phyloP scores from a whole-genome alignment of 2,797 vertebrate genomes.

The Scarus forsteni region DNA sequence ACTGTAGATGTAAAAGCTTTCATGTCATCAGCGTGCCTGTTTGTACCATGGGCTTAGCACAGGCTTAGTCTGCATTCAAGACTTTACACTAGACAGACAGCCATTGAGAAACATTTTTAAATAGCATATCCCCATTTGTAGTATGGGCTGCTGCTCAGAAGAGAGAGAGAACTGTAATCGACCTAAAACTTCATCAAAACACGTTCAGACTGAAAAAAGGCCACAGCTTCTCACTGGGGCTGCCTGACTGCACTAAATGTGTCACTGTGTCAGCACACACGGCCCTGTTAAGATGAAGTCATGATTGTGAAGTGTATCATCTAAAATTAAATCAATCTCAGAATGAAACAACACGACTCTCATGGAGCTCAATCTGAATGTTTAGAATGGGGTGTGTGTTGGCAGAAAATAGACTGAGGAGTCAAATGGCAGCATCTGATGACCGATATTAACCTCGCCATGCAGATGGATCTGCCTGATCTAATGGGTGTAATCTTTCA shows the following conservation, averaged over 20 bases:
- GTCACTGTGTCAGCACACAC: constrained; percentile 5
- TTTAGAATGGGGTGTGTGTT: not conserved
- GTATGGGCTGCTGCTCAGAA: no score
- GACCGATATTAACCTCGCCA: no score
- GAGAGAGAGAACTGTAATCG: not conserved
- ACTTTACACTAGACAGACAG: not conserved
- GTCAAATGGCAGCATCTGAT: no score
- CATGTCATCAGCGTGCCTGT: constrained; percentile 8
- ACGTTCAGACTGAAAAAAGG: not conserved
- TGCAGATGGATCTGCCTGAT: no score
- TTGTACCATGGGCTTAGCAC: constrained; percentile 3
- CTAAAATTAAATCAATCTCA: no score
- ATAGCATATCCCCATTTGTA: not conserved
- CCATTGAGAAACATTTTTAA: not conserved
- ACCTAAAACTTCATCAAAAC: not conserved
- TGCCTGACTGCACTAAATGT: not conserved
- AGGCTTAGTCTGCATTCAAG: not conserved
- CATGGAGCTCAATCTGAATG: constrained; percentile 7
- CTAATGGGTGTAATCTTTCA: no score
- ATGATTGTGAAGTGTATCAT: not conserved
- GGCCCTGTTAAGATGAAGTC: not conserved
- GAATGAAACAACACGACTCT: not conserved
- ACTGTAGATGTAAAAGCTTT: not conserved
- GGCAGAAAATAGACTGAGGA: not conserved
- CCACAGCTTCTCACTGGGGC: not conserved